Conservation (phyloP, 1,140 invertebrate species). For the Paracyclopina nana region DNA sequence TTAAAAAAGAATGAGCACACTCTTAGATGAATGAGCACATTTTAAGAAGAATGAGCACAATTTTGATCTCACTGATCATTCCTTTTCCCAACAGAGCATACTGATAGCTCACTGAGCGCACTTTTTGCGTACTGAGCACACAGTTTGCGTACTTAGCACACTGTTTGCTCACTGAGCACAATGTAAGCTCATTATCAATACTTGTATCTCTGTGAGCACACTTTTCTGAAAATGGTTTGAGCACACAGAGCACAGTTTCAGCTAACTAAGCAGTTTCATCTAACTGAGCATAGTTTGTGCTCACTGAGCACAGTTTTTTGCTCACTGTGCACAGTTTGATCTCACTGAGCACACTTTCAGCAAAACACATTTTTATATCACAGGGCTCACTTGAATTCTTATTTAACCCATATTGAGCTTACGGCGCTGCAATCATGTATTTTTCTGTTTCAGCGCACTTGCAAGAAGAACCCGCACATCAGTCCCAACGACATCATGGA, state of each 20-base stretch:
- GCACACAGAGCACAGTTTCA: neutral
- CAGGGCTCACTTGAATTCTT: no score
- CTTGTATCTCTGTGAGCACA: no score
- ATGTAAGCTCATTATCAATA: no score
- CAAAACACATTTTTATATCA: neutral
- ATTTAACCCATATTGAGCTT: conserved; percentile 1
- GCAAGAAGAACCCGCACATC: conserved; percentile 5
- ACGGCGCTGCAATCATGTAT: neutral
- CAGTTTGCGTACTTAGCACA: no score
- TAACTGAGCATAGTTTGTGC: neutral
- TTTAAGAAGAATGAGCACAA: no score
- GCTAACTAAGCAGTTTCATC: neutral
- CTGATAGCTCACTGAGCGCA: no score
- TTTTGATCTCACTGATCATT: no score
- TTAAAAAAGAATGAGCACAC: no score
- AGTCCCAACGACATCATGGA: neutral
- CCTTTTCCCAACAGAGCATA: no score
- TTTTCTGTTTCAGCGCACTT: conserved; percentile 6
- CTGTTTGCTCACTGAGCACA: no score
- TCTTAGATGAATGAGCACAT: no score
- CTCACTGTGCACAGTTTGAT: neutral
- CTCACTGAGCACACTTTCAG: neutral
- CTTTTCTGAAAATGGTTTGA: neutral
- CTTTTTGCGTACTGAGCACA: no score
- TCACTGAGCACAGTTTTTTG: neutral